Percentiles rank a stretch among this genome's conserved stretches.
phyloP scores from a whole-genome alignment of 2,888 invertebrate genomes.

The Nasonovia ribisnigri region DNA sequence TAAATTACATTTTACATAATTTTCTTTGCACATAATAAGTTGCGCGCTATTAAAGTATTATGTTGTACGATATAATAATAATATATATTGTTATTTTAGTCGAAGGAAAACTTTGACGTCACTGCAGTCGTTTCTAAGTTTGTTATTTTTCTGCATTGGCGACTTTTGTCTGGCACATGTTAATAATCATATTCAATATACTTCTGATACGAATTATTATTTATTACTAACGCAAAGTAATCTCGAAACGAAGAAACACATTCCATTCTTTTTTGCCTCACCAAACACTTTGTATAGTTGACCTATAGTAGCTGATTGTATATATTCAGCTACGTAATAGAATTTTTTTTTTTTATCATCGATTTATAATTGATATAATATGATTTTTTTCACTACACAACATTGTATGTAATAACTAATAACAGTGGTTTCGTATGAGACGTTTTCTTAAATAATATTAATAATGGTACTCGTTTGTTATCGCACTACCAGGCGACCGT shows the following conservation, averaged over 20 bases:
- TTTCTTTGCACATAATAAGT: not conserved
- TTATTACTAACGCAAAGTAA: not conserved
- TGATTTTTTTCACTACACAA: not conserved
- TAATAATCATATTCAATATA: not conserved
- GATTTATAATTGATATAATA: not conserved
- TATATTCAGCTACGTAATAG: not conserved
- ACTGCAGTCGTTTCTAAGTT: not conserved
- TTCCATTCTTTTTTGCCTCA: not conserved
- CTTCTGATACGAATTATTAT: not conserved
- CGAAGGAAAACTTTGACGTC: not conserved
- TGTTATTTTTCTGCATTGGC: not conserved
- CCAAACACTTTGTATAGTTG: not conserved
- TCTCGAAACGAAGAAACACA: constrained; percentile 11
- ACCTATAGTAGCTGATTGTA: constrained; percentile 7
- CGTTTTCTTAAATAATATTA: not conserved
- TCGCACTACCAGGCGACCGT: not conserved
- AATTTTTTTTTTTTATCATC: not conserved
- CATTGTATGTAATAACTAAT: not conserved
- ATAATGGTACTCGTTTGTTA: not conserved
- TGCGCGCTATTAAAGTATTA: not conserved
- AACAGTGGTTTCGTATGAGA: not conserved
- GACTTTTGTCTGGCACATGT: not conserved
- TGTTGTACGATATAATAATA: not conserved
- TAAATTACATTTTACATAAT: not conserved
- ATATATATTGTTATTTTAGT: not conserved